phyloP scores from a whole-genome alignment of 2,113 vertebrate genomes.

The Cygnus atratus region DNA sequence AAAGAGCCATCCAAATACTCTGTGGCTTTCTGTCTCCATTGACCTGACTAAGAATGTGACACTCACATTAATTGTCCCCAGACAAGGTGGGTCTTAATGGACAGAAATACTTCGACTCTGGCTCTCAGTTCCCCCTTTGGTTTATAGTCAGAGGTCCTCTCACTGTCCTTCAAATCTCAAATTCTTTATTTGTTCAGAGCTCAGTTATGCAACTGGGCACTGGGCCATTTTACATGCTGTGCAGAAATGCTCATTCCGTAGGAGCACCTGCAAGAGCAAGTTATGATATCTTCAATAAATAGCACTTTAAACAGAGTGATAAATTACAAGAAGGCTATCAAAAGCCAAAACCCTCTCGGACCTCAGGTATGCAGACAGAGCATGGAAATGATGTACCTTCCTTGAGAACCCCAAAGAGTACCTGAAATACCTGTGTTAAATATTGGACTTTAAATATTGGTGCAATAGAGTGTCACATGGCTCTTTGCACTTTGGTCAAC shows the following conservation, averaged over 20 bases:
- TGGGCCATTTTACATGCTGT: background rate
- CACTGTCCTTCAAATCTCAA: background rate
- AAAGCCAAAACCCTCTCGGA: background rate
- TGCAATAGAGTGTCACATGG: background rate
- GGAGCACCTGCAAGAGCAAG: background rate
- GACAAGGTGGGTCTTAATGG: background rate
- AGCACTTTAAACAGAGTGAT: background rate
- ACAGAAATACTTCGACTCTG: background rate
- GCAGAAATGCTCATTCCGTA: accelerated
- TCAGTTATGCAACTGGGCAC: background rate
- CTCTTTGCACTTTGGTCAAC: background rate
- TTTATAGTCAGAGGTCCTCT: background rate
- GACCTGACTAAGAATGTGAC: background rate
- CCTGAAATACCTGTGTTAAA: background rate
- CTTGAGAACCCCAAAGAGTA: background rate
- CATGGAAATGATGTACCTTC: background rate
- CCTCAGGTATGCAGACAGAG: accelerated
- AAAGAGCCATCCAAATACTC: background rate
- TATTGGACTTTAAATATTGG: background rate
- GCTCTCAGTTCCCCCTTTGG: background rate
- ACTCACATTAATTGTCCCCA: background rate
- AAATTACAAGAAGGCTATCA: background rate
- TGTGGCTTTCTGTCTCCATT: accelerated
- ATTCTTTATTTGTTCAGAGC: background rate
- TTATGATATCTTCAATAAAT: background rate